Percentiles rank a stretch among this genome's conserved stretches.
Evolutionary conservation across 92 coral and sea anemone genomes (phyloP).

Genomic region (Porites rus): DNA sequence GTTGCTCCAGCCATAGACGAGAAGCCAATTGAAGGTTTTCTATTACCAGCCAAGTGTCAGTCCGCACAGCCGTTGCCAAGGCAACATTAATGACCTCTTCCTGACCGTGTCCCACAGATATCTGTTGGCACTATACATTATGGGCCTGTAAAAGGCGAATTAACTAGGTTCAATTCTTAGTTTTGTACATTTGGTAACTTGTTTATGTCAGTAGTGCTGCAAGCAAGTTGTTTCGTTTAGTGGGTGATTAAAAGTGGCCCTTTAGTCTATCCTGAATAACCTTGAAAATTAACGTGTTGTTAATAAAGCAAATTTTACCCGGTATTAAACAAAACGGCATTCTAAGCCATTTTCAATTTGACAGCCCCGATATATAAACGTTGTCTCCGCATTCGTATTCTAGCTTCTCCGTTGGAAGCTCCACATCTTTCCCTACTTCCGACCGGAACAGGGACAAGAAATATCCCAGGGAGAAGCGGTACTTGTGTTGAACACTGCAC

Average conservation of each 20-base stretch:
- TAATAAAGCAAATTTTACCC: too few species aligned
- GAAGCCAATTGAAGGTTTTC: conserved; percentile 94
- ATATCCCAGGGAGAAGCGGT: conserved; percentile 92
- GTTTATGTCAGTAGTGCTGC: too few species aligned
- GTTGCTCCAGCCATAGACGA: conserved; percentile 84
- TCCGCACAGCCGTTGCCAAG: conserved; percentile 93
- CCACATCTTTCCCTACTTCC: conserved; percentile 81
- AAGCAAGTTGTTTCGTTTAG: too few species aligned
- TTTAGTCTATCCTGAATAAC: too few species aligned
- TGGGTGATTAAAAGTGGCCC: too few species aligned
- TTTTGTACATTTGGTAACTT: too few species aligned
- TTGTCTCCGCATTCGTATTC: conserved; percentile 56
- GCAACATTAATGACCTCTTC: conserved; percentile 91
- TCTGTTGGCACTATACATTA: conserved; percentile 77
- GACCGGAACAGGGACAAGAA: conserved; percentile 85
- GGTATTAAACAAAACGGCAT: too few species aligned
- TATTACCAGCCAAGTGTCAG: conserved; percentile 94
- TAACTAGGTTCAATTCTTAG: too few species aligned
- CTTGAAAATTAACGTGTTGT: too few species aligned
- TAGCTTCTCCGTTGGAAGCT: conserved; percentile 59
- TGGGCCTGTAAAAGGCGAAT: conserved; percentile 64
- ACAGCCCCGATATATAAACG: too few species aligned
- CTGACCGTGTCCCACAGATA: conserved; percentile 92
- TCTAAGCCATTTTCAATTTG: too few species aligned
- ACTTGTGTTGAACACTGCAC: conserved; percentile 90